These are phyloP conservation scores for Bicyclus anynana DNA, from an alignment of 1,140 invertebrate genomes.

Conservation along the genomic window DNA sequence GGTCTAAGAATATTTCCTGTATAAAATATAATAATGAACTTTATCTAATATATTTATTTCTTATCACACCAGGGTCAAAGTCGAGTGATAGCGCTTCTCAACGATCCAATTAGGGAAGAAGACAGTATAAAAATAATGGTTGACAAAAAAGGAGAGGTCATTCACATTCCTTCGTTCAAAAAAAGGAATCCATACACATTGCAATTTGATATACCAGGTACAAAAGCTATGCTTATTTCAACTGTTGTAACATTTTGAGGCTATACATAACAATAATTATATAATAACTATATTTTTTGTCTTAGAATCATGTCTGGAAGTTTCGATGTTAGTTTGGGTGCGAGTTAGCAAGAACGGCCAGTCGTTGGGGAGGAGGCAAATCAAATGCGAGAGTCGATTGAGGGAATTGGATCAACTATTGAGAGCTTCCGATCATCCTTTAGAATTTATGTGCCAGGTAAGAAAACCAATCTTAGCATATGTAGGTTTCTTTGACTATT, in stretches of 20 bases:
- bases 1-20: too few species aligned
- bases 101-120: slow-evolving; percentile 84
- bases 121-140: slow-evolving; percentile 86
- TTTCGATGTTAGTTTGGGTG: slow-evolving; percentile 88
- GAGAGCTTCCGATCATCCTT: slow-evolving; percentile 85
- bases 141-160: slow-evolving; percentile 87
- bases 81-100: slow-evolving; percentile 87
- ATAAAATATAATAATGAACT: too few species aligned
- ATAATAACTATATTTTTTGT: not conserved
- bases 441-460: slow-evolving; percentile 92
- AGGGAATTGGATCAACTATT: slow-evolving; percentile 89
- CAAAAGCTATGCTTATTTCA: not conserved
- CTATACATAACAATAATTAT: not conserved
- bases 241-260: not conserved
- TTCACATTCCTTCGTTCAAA: slow-evolving; percentile 85
- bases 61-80: slow-evolving; percentile 83
- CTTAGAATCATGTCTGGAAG: slow-evolving; percentile 85
- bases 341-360: slow-evolving; percentile 87
- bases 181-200: slow-evolving; percentile 88
- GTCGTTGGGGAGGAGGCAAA: slow-evolving; percentile 85
- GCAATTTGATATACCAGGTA: slow-evolving; percentile 86
- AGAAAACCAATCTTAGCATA: too few species aligned
- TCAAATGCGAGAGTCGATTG: slow-evolving; percentile 91
- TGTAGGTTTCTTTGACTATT: too few species aligned
- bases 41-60: not conserved